Evolutionary conservation across 2,113 vertebrate species (phyloP).

Genomic region (Corythoichthys haematopterus): DNA sequence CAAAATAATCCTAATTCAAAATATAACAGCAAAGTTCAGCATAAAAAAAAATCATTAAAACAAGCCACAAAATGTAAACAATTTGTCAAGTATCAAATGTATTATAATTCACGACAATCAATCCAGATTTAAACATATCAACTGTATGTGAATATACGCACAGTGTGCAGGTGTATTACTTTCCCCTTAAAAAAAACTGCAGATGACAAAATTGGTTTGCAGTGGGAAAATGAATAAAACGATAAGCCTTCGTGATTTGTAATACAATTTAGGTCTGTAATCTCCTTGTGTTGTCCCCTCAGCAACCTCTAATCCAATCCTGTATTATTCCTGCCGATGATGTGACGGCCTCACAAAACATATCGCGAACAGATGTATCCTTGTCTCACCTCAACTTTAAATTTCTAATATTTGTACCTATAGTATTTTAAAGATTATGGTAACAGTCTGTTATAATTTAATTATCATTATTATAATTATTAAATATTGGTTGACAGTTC

Average conservation of each 20-base stretch:
- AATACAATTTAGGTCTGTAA: slow-evolving; percentile 63
- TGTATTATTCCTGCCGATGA: slow-evolving; percentile 53
- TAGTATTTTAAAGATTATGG: neutral
- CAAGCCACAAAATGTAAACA: neutral
- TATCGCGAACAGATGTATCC: slow-evolving; percentile 19
- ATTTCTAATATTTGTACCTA: neutral
- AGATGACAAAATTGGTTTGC: slow-evolving; percentile 22
- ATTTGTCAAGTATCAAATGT: neutral
- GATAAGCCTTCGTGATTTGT: slow-evolving; percentile 58
- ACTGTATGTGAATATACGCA: neutral
- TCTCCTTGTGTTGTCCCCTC: slow-evolving; percentile 44
- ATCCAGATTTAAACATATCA: neutral
- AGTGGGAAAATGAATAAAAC: slow-evolving; percentile 47
- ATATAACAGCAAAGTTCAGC: neutral
- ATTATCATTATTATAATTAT: no score
- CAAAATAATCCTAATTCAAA: neutral
- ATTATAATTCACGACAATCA: neutral
- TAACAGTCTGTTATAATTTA: no score
- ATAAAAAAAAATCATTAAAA: neutral
- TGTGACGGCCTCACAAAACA: slow-evolving; percentile 30
- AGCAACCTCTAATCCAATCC: slow-evolving; percentile 49
- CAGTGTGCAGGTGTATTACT: slow-evolving; percentile 16
- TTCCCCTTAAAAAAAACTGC: slow-evolving; percentile 13
- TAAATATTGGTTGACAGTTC: no score
- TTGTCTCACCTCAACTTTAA: slow-evolving; percentile 15